These are phyloP conservation scores for Magallana nippona DNA, from an alignment of 2,888 invertebrate species.

Conservation along the genomic window DNA sequence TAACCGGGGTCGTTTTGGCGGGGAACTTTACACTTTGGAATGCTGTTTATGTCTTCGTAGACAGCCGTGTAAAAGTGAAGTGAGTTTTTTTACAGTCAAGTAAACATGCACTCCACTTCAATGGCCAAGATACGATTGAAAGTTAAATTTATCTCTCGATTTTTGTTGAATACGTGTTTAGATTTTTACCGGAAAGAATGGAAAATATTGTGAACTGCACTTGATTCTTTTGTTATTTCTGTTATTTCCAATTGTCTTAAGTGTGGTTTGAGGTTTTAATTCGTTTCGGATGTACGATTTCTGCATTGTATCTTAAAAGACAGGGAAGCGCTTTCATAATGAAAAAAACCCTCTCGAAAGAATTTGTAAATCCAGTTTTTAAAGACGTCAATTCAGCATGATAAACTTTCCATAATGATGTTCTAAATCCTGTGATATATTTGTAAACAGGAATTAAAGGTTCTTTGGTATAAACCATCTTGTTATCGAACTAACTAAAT, in stretches of 20 bases:
- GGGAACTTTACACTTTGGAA: neutral
- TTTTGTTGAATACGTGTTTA: neutral
- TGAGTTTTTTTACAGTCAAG: neutral
- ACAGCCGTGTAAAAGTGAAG: neutral
- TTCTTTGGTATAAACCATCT: no score
- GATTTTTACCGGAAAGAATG: neutral
- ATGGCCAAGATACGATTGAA: neutral
- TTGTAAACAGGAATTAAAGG: no score
- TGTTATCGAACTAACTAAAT: no score
- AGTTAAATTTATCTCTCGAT: slow-evolving; percentile 21
- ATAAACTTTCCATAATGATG: no score
- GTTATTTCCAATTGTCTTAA: neutral
- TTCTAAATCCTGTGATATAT: no score
- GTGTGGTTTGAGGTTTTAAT: neutral
- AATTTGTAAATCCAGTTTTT: no score
- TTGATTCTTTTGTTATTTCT: slow-evolving; percentile 2
- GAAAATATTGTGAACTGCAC: slow-evolving; percentile 4
- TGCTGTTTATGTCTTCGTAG: neutral
- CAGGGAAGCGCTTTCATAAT: no score
- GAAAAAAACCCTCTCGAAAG: no score
- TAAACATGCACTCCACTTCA: neutral
- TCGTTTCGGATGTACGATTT: neutral
- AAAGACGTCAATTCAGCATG: no score
- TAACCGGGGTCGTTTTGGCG: neutral
- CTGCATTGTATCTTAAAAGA: neutral